Base-by-base conservation (phyloP, 2,113 vertebrate species). In the Mugil cephalus region DNA sequence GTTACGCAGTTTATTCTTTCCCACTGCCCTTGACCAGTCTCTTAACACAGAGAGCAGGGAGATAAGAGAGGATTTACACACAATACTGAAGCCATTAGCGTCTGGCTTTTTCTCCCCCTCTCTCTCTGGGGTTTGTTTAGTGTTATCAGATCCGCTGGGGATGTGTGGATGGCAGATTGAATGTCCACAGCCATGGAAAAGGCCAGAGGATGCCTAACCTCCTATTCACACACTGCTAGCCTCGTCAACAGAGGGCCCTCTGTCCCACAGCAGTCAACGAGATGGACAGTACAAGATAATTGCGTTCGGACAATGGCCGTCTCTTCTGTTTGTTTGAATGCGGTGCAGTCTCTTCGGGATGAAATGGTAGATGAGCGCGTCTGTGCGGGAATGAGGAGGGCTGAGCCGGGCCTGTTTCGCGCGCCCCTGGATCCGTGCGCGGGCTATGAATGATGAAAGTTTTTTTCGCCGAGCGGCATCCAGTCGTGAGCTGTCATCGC, bases 41-140 rank as follows among this genome's bases (percentile, higher is more conserved):
- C 87, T 91, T 87, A 89, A 88, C 88, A 84, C 74, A 78, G 81
- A 89, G 86, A 88, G 78, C 80, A 74, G 86, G 77, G 77, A 78
- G 91, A 92, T 91, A 92, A 91, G 83, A 82, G 74, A 74, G 84
- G 89, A 91, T 92, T 92, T 92, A 90, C 91, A 91, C 91, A 92
- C 91, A 92, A 92, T 90, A 79, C 83, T 61, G 62, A 82, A 88
- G 85, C 91, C 91, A 92, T 91, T 92, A 92, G 88, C 67, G 87
- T 88, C 83, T 70, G 60, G 79, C 78, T 77, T 84, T 84, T 66
- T 61, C 83, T 69, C 77, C 42, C 70, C 24, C 48, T 67, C 77
- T 40, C 82, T 86, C 86, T 86, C 84, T 65, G 64, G 83, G 83
- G 87, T 86, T 92, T 89, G 83, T 89, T 92, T 90, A 79, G 82